These are phyloP conservation scores for Rotaria socialis DNA, from an alignment of 2,888 invertebrate species.

Conservation along the genomic window DNA sequence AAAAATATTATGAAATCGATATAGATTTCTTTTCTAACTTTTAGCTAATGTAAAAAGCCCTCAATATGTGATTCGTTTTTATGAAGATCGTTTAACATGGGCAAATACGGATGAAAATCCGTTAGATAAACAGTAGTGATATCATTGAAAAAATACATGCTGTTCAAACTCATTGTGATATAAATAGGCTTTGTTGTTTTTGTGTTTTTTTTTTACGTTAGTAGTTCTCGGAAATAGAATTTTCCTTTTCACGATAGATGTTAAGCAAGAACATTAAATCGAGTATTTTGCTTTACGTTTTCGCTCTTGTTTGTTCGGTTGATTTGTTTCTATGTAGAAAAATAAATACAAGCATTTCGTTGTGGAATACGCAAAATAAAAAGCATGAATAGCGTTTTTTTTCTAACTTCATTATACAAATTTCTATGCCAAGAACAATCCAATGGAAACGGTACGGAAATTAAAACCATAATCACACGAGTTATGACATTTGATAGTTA, in stretches of 20 bases:
- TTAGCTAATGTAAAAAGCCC: background rate
- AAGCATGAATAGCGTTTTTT: no score
- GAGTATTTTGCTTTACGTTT: background rate
- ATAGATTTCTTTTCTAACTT: background rate
- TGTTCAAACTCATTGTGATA: background rate
- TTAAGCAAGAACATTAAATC: background rate
- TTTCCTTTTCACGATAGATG: background rate
- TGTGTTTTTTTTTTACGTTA: background rate
- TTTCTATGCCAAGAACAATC: no score
- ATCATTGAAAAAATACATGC: background rate
- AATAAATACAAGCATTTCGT: no score
- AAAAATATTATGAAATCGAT: no score
- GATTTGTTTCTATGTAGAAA: no score
- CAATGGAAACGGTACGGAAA: no score
- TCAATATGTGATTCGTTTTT: background rate
- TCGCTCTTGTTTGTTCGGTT: no score
- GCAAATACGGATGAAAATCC: slow-evolving; percentile 23
- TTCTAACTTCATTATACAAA: no score
- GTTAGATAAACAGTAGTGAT: background rate
- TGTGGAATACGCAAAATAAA: no score
- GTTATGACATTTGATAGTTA: no score
- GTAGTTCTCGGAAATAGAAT: background rate
- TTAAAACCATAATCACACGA: no score
- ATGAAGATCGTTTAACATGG: slow-evolving; percentile 38
- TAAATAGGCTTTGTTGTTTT: background rate